phyloP scores from a whole-genome alignment of 2,113 vertebrate genomes.

The Callospermophilus lateralis region DNA sequence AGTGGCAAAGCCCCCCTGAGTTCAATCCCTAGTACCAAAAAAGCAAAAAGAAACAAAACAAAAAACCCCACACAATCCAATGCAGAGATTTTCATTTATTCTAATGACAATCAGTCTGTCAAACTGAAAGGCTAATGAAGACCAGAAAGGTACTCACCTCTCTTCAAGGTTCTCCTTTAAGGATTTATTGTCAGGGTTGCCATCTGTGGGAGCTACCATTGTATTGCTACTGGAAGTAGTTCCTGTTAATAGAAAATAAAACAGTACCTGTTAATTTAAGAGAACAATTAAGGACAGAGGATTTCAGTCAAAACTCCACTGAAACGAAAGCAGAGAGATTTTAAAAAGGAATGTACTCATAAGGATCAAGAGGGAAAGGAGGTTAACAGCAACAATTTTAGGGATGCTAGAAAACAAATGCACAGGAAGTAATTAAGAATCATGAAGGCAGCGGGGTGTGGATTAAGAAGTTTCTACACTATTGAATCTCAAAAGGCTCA shows the following conservation, averaged over 20 bases:
- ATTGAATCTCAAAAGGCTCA: background rate
- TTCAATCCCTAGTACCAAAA: no score
- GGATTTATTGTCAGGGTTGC: conserved; percentile 93
- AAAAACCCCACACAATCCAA: background rate
- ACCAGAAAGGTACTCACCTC: conserved; percentile 87
- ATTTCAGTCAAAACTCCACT: background rate
- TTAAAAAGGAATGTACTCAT: background rate
- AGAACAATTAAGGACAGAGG: background rate
- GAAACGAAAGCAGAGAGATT: conserved; percentile 20
- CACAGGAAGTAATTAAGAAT: background rate
- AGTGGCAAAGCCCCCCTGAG: no score
- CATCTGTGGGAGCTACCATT: conserved; percentile 96
- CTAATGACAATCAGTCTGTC: background rate
- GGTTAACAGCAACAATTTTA: background rate
- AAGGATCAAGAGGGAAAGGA: background rate
- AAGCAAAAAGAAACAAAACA: no score
- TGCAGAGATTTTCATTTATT: background rate
- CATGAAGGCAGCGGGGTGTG: background rate
- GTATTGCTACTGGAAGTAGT: conserved; percentile 99
- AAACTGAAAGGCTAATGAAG: background rate
- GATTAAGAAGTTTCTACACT: background rate
- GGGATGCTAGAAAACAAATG: background rate
- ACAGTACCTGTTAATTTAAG: background rate
- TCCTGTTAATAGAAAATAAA: conserved; percentile 86
- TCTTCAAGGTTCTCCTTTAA: conserved; percentile 95